Evolutionary conservation across 2,888 invertebrate genomes (phyloP).

Genomic region (Buathra laborator): DNA sequence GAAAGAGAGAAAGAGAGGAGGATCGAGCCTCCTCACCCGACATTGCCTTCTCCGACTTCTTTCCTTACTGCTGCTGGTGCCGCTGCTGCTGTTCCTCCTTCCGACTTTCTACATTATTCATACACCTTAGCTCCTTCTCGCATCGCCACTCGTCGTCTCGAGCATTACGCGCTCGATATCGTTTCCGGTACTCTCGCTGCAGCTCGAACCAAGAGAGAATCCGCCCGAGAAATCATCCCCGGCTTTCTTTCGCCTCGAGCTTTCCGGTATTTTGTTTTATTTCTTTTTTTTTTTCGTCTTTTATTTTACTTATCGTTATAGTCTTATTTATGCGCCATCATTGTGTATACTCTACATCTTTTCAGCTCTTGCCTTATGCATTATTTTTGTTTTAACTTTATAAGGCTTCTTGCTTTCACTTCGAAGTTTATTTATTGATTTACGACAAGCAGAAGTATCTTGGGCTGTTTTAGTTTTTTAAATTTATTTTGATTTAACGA

Average conservation of each 20-base stretch:
- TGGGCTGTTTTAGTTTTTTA: no score
- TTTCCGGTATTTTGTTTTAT: conserved; percentile 7
- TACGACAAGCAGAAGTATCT: no score
- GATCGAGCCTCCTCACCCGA: conserved; percentile 36
- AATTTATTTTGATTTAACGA: no score
- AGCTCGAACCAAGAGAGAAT: conserved; percentile 26
- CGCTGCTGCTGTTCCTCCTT: conserved; percentile 48
- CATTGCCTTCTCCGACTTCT: conserved; percentile 57
- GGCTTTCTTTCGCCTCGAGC: neutral
- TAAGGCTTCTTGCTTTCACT: no score
- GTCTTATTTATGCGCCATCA: neutral
- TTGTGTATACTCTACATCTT: neutral
- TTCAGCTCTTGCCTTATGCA: neutral
- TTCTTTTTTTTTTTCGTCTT: neutral
- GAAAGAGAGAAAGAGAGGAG: conserved; percentile 2
- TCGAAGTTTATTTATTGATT: no score
- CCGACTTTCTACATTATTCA: conserved; percentile 75
- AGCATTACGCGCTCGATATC: conserved; percentile 72
- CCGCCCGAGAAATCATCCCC: conserved; percentile 47
- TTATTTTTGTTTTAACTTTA: no score
- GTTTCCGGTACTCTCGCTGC: conserved; percentile 50
- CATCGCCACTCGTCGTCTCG: conserved; percentile 73
- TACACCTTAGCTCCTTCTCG: conserved; percentile 72
- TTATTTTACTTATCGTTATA: neutral
- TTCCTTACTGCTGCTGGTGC: conserved; percentile 40